Evolutionary conservation across 2,888 invertebrate species (phyloP).

Genomic region (Netelia virgata): DNA sequence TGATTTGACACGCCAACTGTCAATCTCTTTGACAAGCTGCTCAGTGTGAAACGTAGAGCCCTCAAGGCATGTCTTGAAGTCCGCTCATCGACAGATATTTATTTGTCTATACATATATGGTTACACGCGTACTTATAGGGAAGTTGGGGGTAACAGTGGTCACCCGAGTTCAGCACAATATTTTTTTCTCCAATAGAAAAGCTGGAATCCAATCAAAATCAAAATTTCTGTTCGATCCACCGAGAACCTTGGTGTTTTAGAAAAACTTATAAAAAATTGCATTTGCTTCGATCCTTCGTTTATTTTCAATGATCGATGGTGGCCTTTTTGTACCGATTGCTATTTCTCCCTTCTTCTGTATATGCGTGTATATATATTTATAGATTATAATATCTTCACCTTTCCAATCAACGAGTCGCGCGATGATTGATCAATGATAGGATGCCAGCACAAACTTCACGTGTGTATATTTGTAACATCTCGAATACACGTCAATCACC

Average conservation of each 20-base stretch:
- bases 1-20: slow-evolving; percentile 36
- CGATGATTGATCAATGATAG: slow-evolving; percentile 44
- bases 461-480: slow-evolving; percentile 24
- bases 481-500: slow-evolving; percentile 34
- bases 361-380: background rate
- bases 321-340: too few species aligned
- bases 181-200: too few species aligned
- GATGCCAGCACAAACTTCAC: background rate
- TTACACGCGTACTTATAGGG: too few species aligned
- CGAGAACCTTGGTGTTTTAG: too few species aligned
- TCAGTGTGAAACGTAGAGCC: slow-evolving; percentile 14
- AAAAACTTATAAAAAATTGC: too few species aligned
- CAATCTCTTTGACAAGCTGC: slow-evolving; percentile 43
- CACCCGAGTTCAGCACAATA: too few species aligned
- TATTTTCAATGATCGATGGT: too few species aligned
- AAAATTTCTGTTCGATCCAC: too few species aligned
- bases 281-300: too few species aligned
- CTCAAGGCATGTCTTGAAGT: slow-evolving; percentile 2
- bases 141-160: too few species aligned
- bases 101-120: background rate
- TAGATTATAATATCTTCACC: slow-evolving; percentile 9
- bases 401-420: slow-evolving; percentile 42
- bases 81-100: background rate
- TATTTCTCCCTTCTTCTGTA: too few species aligned
- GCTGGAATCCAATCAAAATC: too few species aligned